Base-by-base conservation (phyloP, 2,797 vertebrate genomes). In the Myotis vivesi region DNA sequence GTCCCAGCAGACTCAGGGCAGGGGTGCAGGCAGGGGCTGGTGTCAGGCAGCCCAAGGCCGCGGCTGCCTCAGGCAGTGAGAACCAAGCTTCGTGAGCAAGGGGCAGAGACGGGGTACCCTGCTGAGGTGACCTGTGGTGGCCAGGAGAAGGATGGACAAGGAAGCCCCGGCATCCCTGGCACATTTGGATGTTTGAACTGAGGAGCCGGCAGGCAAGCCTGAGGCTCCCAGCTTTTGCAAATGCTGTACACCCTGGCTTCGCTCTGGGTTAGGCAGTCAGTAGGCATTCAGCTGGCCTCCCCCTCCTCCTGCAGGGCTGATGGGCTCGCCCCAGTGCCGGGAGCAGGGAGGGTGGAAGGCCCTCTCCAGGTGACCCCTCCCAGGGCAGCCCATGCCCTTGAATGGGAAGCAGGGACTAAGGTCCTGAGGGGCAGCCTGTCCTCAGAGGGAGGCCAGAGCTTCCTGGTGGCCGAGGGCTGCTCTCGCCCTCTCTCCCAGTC, bases 181-280 rank as follows among this genome's bases (percentile, higher is more conserved):
- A 33, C 0, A 0, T 51, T 12, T 1, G 1, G 69, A 23, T 1
- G 0, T 30, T 12, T 8, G 9, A 5, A 1, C 13, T 17, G 28
- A 13, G 46, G 57, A 38, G 36, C 46, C 11, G 5, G 23, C 53
- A 20, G 73, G 23, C 10, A 2, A 33, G 22, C 13, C 10, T 49
- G 2, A 59, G 33, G 23, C 3, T 33, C 28, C 33, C 2, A 0
- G 30, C 53, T 51, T 17, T 62, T 64, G 75, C 5, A 3, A 0
- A 0, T 10, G 7, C 55, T 62, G 25, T 11, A 23, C 8, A 30
- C n/a, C 0, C 0, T 33, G 19, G 16, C 9, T 62, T 44, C 41
- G 4, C 0, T 19, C 10, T 2, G 2, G 2, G 19, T 15, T 28
- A 11, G 0, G 17, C 23, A 25, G 55, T 4, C 0, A 3, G 33